Conservation (phyloP, 1,140 invertebrate species). For the Mactra quadrangularis region DNA sequence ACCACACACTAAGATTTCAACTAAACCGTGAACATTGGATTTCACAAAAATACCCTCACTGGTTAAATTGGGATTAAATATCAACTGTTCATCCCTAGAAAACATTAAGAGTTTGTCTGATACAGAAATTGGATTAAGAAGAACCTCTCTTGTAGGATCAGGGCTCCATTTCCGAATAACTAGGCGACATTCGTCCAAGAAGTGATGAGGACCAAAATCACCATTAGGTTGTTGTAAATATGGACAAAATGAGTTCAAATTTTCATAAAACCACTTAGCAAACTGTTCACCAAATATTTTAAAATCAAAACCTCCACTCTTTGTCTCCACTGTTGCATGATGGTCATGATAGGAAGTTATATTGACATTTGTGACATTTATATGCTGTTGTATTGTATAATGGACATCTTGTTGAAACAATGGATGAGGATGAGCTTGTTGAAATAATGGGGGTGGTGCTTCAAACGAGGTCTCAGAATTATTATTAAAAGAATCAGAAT, state of each 20-base stretch:
- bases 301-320: constrained; percentile 66
- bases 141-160: constrained; percentile 62
- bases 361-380: not conserved
- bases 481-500: too few species aligned
- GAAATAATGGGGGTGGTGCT: too few species aligned
- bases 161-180: constrained; percentile 69
- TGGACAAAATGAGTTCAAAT: constrained; percentile 84
- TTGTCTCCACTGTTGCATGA: not conserved
- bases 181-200: constrained; percentile 85
- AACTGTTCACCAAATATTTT: constrained; percentile 85
- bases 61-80: constrained; percentile 87
- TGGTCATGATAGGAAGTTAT: not conserved
- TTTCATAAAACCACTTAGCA: constrained; percentile 86
- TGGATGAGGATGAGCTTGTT: too few species aligned
- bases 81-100: constrained; percentile 83
- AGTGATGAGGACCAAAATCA: constrained; percentile 85
- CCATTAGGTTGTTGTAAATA: constrained; percentile 59
- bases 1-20: constrained; percentile 86
- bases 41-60: constrained; percentile 85
- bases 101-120: constrained; percentile 82
- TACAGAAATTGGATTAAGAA: constrained; percentile 73
- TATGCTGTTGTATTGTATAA: not conserved
- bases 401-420: too few species aligned
- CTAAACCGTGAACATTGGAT: constrained; percentile 87
- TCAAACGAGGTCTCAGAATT: too few species aligned